phyloP scores from a whole-genome alignment of 2,888 invertebrate genomes.

The Pristionchus mayeri region DNA sequence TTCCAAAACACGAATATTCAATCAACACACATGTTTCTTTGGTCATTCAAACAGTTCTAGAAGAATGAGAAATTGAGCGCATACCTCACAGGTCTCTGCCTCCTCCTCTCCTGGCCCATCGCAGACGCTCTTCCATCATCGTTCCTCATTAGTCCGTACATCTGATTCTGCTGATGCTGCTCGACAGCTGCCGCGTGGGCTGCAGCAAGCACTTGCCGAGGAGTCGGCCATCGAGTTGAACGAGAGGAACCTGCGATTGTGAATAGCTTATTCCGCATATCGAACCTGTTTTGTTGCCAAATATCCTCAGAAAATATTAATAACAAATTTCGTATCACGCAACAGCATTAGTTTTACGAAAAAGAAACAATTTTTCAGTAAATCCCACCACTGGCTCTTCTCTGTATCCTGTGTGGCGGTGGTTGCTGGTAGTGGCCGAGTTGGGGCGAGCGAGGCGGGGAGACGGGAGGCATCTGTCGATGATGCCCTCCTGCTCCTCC shows the following conservation, averaged over 20 bases:
- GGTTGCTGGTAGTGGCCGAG: conserved; percentile 18
- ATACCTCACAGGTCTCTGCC: conserved; percentile 37
- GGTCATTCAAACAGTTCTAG: not conserved
- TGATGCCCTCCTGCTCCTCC: no score
- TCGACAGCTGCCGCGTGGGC: not conserved
- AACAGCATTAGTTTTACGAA: no score
- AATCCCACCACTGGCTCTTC: conserved; percentile 25
- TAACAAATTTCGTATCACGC: no score
- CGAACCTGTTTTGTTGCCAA: no score
- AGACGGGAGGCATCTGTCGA: not conserved
- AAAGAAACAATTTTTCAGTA: no score
- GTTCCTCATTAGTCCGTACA: not conserved
- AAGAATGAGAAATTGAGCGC: not conserved
- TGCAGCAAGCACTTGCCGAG: conserved; percentile 38
- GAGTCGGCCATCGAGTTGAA: conserved; percentile 44
- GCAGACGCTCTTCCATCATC: not conserved
- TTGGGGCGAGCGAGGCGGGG: conserved; percentile 25
- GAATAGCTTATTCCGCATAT: no score
- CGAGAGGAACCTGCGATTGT: not conserved
- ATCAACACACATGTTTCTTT: no score
- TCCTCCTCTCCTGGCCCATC: not conserved
- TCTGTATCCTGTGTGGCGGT: conserved; percentile 5
- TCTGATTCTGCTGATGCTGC: not conserved
- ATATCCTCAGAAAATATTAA: no score
- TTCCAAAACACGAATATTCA: not conserved